A percentile compares a stretch with the other conserved stretches of the same genome.
These are phyloP conservation scores for Odocoileus hemionus DNA, from an alignment of 2,113 vertebrate genomes.

Conservation along the genomic window DNA sequence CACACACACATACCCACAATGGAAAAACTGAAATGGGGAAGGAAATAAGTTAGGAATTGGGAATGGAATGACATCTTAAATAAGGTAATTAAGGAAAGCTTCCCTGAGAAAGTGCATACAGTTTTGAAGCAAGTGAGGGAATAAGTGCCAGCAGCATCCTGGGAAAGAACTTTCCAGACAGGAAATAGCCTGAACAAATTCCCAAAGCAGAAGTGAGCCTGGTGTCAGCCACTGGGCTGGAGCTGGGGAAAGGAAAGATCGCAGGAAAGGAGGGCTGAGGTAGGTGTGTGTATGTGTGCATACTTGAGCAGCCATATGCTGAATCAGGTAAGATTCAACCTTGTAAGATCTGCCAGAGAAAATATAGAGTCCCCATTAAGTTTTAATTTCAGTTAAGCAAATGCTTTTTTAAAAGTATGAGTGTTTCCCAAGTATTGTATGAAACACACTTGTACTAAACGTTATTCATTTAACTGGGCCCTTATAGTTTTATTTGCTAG, in stretches of 20 bases:
- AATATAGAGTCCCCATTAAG: not conserved
- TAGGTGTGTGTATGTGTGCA: not conserved
- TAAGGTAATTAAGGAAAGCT: not conserved
- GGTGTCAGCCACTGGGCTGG: not conserved
- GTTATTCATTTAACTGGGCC: not conserved
- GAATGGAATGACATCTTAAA: not conserved
- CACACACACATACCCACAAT: not conserved
- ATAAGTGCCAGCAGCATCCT: rapidly evolving
- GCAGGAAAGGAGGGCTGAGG: not conserved
- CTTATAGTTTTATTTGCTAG: not conserved
- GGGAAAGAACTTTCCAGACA: not conserved
- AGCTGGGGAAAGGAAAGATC: not conserved
- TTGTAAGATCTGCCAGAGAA: not conserved
- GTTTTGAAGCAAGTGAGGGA: not conserved
- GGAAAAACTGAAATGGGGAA: not conserved
- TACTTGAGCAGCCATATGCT: not conserved
- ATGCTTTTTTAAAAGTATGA: not conserved
- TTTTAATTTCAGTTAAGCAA: not conserved
- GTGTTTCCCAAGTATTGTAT: not conserved
- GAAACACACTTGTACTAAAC: not conserved
- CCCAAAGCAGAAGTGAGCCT: not conserved
- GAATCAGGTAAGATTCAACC: not conserved
- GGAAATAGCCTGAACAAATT: not conserved
- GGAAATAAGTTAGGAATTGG: not conserved
- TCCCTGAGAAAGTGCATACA: not conserved